Base-by-base conservation (phyloP, 2,888 invertebrate genomes). In the Trichogramma evanescens region DNA sequence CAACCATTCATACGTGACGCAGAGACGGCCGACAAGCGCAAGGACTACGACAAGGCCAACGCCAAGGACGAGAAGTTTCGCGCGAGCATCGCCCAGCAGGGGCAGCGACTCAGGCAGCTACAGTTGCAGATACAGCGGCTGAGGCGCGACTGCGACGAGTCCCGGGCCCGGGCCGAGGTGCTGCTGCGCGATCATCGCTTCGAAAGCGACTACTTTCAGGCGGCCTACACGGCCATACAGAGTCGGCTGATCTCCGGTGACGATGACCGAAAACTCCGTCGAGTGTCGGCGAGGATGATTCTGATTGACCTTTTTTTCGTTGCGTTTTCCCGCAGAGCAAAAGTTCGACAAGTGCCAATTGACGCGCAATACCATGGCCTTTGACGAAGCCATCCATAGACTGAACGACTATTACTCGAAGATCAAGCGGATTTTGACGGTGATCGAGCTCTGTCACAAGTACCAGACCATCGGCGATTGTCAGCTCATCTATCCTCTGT, bases 381-480 rank as follows among this genome's bases (percentile, higher is more conserved):
- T 69, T 54, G 69, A 71, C 46, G 42, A 38, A 9, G 68, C 68
- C 0, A 54, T 61, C 5, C 64, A 66, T 44, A 59, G 66, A 52
- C 68, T 75, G 40, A 56, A 64, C 40, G 4, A 9, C 3, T 59
- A 71, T 26, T 43, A 62, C 5, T 52, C 48, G 8, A 75, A 72
- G 49, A 68, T 68, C 6, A 64, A 71, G 55, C 67, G 57, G 42
- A 58, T 75, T 13, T 63, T 73, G 5, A 63, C 42, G 13, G 52
- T 72, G 0, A 41, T 69, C 10, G 60, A 70, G 42, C 68, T 68
- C 39, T 76, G 74, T 61, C 59, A 66, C 44, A 76, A 74, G 51
- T 74, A 71, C 41, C 74, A 76, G 62, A 70, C 67, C 0, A 61
- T 68, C 13, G 64, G 70, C 40, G 74, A 76, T 38, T 70, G 70